Evolutionary conservation across 2,113 vertebrate genomes (phyloP).

Genomic region (Pholis gunnellus): DNA sequence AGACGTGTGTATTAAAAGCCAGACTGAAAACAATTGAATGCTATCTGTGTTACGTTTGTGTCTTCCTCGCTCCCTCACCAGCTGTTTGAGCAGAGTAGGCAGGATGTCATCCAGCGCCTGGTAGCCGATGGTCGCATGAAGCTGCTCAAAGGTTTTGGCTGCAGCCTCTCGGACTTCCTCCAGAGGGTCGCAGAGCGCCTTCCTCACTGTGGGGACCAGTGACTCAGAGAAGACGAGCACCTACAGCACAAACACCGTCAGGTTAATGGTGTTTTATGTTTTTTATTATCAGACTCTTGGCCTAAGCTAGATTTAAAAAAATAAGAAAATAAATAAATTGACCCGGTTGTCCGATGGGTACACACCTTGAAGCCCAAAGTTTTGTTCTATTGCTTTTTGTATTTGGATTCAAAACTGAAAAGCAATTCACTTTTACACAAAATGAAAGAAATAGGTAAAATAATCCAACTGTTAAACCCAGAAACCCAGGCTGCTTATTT

Average conservation of each 20-base stretch:
- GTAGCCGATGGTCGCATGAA: slow-evolving; percentile 97
- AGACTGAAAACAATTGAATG: neutral
- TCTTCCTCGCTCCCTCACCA: slow-evolving; percentile 84
- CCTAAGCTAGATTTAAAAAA: neutral
- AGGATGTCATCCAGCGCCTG: slow-evolving; percentile 98
- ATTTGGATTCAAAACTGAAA: neutral
- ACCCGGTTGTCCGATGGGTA: neutral
- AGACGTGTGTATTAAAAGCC: neutral
- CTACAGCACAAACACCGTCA: slow-evolving; percentile 71
- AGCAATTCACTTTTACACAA: neutral
- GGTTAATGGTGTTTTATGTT: neutral
- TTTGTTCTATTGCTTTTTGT: neutral
- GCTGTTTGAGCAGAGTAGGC: slow-evolving; percentile 92
- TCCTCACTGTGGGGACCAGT: slow-evolving; percentile 95
- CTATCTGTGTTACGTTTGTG: neutral
- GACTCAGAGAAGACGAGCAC: slow-evolving; percentile 98
- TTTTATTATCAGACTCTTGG: neutral
- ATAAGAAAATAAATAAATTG: neutral
- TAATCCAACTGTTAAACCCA: too few relatives aligned
- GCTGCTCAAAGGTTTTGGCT: slow-evolving; percentile 98
- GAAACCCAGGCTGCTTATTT: neutral
- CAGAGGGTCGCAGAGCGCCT: slow-evolving; percentile 95
- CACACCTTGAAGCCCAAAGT: neutral
- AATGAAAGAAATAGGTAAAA: neutral
- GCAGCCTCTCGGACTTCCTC: slow-evolving; percentile 97